Percentiles rank a stretch among this genome's conserved stretches.
Evolutionary conservation across 2,113 vertebrate genomes (phyloP).

Genomic region (Cyphomyrus plagiostoma): DNA sequence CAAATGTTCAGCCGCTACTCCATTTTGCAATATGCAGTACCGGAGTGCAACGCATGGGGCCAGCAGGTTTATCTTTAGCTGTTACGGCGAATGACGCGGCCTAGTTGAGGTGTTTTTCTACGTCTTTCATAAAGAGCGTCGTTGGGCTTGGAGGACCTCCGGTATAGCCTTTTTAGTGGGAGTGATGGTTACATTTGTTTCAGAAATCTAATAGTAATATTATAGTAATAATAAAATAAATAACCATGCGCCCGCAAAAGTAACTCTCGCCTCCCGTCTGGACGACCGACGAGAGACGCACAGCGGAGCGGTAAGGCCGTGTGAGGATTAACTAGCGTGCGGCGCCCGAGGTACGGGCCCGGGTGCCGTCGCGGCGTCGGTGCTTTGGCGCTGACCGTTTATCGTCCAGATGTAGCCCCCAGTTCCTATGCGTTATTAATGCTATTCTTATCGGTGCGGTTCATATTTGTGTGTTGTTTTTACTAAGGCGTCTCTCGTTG

Average conservation of each 20-base stretch:
- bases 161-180: not conserved
- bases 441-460: not conserved
- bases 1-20: not conserved
- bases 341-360: not conserved
- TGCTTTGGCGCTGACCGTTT: not conserved
- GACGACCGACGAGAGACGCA: not conserved
- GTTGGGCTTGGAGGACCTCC: not conserved
- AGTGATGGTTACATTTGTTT: not conserved
- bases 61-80: not conserved
- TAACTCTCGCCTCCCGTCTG: not conserved
- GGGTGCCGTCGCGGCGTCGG: not conserved
- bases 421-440: not conserved
- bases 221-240: not conserved
- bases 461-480: not conserved
- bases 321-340: not conserved
- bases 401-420: not conserved
- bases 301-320: not conserved
- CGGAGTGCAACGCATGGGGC: not conserved
- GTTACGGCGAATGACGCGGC: not conserved
- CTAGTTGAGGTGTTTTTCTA: not conserved
- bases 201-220: not conserved
- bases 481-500: not conserved
- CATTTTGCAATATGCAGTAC: constrained; percentile 1
- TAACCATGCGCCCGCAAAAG: not conserved
- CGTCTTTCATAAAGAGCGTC: not conserved